These are phyloP conservation scores for Eupithecia dodoneata DNA, from an alignment of 2,888 invertebrate species.

Conservation along the genomic window DNA sequence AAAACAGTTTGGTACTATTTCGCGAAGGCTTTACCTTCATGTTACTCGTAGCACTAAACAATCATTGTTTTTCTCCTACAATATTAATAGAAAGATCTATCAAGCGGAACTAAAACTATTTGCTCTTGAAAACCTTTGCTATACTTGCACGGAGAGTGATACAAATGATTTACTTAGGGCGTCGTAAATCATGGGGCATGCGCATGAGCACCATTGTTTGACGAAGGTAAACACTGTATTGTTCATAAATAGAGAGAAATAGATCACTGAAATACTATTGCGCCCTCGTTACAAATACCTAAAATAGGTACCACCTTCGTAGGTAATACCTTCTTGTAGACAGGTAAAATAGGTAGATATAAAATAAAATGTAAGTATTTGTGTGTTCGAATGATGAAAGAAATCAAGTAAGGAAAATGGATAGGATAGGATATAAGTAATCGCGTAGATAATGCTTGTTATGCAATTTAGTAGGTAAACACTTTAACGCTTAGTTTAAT, in stretches of 20 bases:
- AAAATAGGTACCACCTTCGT: neutral
- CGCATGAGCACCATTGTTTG: slow-evolving; percentile 51
- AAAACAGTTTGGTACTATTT: neutral
- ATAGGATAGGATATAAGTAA: neutral
- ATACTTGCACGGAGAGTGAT: slow-evolving; percentile 31
- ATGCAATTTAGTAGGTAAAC: no score
- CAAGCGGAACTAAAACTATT: slow-evolving; percentile 10
- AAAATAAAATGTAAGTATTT: neutral
- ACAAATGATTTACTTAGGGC: slow-evolving; percentile 42
- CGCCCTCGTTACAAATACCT: slow-evolving; percentile 47
- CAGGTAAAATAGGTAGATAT: neutral
- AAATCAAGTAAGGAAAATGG: neutral
- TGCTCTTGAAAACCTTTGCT: slow-evolving; percentile 36
- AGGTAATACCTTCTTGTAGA: neutral
- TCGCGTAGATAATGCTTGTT: neutral
- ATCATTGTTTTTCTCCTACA: neutral
- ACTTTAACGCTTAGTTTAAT: neutral
- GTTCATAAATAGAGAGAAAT: slow-evolving; percentile 50
- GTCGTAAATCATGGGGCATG: slow-evolving; percentile 51
- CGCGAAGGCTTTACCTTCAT: neutral
- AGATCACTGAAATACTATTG: slow-evolving; percentile 49
- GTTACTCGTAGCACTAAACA: neutral
- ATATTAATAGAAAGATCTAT: neutral
- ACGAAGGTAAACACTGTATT: slow-evolving; percentile 51
- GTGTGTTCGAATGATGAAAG: neutral